Percentiles rank a stretch among this genome's conserved stretches.
Conservation (phyloP, 2,888 invertebrate genomes). For the Octodonta nipae region DNA sequence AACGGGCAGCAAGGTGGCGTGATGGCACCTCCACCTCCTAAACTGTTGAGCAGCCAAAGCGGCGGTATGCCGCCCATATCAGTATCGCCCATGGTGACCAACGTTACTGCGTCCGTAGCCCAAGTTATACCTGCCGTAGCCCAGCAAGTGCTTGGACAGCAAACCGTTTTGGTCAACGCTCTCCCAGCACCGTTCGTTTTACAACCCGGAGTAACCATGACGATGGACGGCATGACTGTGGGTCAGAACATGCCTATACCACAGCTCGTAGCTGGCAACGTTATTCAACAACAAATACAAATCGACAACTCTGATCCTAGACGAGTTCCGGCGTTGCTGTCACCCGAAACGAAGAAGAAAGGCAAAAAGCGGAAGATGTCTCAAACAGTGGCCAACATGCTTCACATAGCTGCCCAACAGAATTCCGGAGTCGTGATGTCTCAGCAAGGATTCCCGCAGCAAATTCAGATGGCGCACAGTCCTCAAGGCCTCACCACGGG, state of each 20-base stretch:
- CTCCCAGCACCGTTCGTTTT: slow-evolving; percentile 65
- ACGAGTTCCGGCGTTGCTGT: slow-evolving; percentile 38
- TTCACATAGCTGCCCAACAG: slow-evolving; percentile 56
- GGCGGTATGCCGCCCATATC: slow-evolving; percentile 45
- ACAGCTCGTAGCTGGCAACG: slow-evolving; percentile 52
- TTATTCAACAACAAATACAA: slow-evolving; percentile 44
- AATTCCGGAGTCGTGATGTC: slow-evolving; percentile 49
- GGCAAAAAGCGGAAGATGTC: slow-evolving; percentile 60
- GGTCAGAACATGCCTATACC: slow-evolving; percentile 57
- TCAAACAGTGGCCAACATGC: slow-evolving; percentile 55
- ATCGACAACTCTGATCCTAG: slow-evolving; percentile 44
- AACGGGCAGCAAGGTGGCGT: slow-evolving; percentile 43
- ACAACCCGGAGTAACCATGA: slow-evolving; percentile 59
- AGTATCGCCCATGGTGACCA: slow-evolving; percentile 48
- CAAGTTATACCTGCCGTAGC: slow-evolving; percentile 50
- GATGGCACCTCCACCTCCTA: slow-evolving; percentile 46
- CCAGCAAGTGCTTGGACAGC: slow-evolving; percentile 58
- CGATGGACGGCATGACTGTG: slow-evolving; percentile 48
- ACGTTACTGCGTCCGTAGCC: slow-evolving; percentile 50
- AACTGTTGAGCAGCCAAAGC: slow-evolving; percentile 16
- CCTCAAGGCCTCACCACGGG: slow-evolving; percentile 53
- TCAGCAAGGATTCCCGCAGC: slow-evolving; percentile 49
- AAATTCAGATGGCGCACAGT: slow-evolving; percentile 55
- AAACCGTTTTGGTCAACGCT: slow-evolving; percentile 68
- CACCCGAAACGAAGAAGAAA: slow-evolving; percentile 53